Evolutionary conservation across 1,140 invertebrate species (phyloP), one percentile per base, ranked within the genome.

Genomic region (Papilio glaucus): DNA sequence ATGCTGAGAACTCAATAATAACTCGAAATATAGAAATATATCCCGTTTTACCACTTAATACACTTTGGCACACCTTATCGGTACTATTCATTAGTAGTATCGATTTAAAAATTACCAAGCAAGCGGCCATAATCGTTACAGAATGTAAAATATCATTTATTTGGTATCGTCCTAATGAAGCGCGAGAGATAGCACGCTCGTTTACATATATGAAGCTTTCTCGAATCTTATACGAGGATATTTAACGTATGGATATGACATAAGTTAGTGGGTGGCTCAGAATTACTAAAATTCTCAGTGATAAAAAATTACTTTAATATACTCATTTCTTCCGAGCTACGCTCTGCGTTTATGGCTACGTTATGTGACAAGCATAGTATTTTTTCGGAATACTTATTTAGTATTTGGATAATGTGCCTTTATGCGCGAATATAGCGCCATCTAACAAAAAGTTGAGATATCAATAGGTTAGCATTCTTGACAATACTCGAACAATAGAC

Each of bases 101-200:
- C 45, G 53, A 33, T 69, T 69, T 68, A 12, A 69, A 69, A 49
- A 69, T 68, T 33, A 33, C 45, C 0, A 69, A 53, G 45, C 67
- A 75, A 80, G 70, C 74, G 70, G 39, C 33, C 61, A 67, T 9
- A 45, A 72, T 74, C 45, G 57, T 74, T 61, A 71, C 33, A 60
- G 76, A 70, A 68, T 21, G 69, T 72, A 67, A 72, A 77, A 77
- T 74, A 77, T 71, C 42, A 62, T 38, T 73, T 65, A 73, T 41
- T 60, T 65, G 13, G 53, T 57, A 69, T 69, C 67, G 26, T 29
- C 42, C 67, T 53, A 69, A 69, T 69, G 67, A 69, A 69, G 45
- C 24, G 67, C 24, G 29, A 45, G 24, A 53, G 67, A 69, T 69
- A 60, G 24, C 39, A 68, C 65, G 15, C 38, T 60, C 65, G 60